Evolutionary conservation across 1,140 invertebrate species (phyloP).

Genomic region (Cotesia glomerata): DNA sequence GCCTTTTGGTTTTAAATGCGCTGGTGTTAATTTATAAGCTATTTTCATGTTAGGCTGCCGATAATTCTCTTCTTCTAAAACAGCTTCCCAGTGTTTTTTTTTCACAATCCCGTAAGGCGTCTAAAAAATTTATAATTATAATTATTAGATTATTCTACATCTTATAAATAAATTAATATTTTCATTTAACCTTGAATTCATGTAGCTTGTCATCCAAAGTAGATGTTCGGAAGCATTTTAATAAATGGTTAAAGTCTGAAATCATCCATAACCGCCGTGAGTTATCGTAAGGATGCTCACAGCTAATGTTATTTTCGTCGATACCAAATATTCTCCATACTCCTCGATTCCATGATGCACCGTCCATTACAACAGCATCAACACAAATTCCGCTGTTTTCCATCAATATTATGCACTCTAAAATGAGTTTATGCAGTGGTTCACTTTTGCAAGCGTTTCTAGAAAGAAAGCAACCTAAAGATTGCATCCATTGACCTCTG

Average conservation of each 20-base stretch:
- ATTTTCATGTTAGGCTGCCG: not conserved
- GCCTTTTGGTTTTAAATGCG: too few species aligned
- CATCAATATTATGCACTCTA: conserved; percentile 32
- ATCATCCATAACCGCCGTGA: conserved; percentile 20
- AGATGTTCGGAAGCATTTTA: conserved; percentile 20
- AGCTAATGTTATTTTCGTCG: conserved; percentile 19
- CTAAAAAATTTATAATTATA: not conserved
- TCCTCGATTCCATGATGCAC: conserved; percentile 34
- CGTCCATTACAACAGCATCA: conserved; percentile 31
- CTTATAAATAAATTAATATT: too few species aligned
- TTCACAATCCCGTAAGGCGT: not conserved
- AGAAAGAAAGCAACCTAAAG: conserved; percentile 30
- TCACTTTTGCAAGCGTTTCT: conserved; percentile 17
- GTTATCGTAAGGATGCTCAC: conserved; percentile 16
- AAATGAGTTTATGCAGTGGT: conserved; percentile 23
- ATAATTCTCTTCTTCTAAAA: not conserved
- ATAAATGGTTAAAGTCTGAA: conserved; percentile 32
- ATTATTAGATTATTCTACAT: not conserved
- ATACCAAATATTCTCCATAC: conserved; percentile 31
- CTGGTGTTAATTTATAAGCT: not conserved
- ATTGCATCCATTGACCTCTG: conserved; percentile 38
- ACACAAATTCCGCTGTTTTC: conserved; percentile 29
- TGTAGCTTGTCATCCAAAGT: too few species aligned
- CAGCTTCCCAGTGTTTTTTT: not conserved
- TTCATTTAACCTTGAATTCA: not conserved